These are phyloP conservation scores for Leptinotarsa juncta DNA, from an alignment of 2,888 invertebrate genomes.

Conservation along the genomic window DNA sequence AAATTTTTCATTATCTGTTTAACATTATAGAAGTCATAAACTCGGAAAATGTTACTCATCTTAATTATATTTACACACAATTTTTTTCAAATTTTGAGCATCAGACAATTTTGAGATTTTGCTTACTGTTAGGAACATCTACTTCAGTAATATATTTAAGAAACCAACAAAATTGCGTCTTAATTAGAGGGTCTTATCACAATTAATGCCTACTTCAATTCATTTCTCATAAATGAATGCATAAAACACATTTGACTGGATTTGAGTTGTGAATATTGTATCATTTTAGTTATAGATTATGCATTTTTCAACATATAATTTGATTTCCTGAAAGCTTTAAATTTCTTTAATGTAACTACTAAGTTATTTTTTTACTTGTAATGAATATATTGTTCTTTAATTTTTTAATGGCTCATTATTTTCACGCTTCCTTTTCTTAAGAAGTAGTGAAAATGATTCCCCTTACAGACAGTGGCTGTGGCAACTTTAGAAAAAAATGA, in stretches of 20 bases:
- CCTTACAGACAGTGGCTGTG: background rate
- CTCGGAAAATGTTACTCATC: no score
- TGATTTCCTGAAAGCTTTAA: conserved; percentile 40
- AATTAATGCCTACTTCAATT: no score
- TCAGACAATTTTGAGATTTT: no score
- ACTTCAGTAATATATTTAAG: no score
- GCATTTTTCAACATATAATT: conserved; percentile 22
- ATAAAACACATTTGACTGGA: background rate
- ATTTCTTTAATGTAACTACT: conserved; percentile 19
- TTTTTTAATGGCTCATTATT: background rate
- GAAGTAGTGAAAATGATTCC: background rate
- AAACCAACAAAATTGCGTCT: no score
- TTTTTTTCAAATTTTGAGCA: no score
- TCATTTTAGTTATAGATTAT: background rate
- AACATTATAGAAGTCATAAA: no score
- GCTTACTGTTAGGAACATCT: no score
- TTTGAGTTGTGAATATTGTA: background rate
- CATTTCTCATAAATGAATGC: background rate
- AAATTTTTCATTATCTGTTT: no score
- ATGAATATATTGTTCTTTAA: background rate
- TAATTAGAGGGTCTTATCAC: no score
- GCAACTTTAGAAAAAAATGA: background rate
- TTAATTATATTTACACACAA: no score
- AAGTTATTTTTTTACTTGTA: background rate
- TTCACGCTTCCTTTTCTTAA: background rate